A percentile compares a stretch with the other conserved stretches of the same genome.
These are phyloP conservation scores for Amphipoea lucens DNA, from an alignment of 2,888 invertebrate species.

Conservation along the genomic window DNA sequence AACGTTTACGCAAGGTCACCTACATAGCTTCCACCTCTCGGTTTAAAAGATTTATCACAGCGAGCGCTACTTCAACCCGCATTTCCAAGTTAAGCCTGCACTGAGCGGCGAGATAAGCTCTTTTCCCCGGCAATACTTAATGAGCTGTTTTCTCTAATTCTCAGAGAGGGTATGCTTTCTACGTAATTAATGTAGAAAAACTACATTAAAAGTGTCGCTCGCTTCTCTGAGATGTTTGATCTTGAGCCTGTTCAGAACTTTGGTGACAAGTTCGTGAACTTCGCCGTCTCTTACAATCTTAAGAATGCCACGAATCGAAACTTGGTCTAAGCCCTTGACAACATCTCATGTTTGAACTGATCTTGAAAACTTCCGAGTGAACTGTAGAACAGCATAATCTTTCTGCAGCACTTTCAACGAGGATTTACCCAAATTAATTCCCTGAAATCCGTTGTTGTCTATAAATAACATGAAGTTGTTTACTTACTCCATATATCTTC, in stretches of 20 bases:
- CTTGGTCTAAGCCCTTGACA: constrained; percentile 30
- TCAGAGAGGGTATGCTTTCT: constrained; percentile 14
- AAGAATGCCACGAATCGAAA: constrained; percentile 22
- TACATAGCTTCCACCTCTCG: constrained; percentile 1
- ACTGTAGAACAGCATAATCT: not conserved
- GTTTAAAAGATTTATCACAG: constrained; percentile 40
- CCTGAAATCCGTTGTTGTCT: constrained; percentile 19
- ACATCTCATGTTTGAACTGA: constrained; percentile 27
- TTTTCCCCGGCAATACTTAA: constrained; percentile 38
- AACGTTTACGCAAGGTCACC: not conserved
- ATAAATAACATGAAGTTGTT: constrained; percentile 51
- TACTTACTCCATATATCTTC: constrained; percentile 20
- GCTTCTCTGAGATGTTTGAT: constrained; percentile 24
- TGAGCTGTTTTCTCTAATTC: constrained; percentile 42
- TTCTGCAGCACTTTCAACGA: constrained; percentile 10
- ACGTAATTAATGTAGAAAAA: constrained; percentile 23
- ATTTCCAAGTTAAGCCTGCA: constrained; percentile 34
- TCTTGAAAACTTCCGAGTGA: constrained; percentile 39
- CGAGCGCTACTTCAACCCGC: constrained; percentile 24
- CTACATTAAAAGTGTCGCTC: constrained; percentile 6
- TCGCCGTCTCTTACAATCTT: constrained; percentile 32
- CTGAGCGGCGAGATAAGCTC: constrained; percentile 40
- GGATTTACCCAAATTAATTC: constrained; percentile 30
- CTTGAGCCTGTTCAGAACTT: constrained; percentile 36
- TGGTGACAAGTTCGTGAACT: constrained; percentile 21